These are phyloP conservation scores for Astur gentilis DNA, from an alignment of 2,113 vertebrate genomes.

Conservation along the genomic window DNA sequence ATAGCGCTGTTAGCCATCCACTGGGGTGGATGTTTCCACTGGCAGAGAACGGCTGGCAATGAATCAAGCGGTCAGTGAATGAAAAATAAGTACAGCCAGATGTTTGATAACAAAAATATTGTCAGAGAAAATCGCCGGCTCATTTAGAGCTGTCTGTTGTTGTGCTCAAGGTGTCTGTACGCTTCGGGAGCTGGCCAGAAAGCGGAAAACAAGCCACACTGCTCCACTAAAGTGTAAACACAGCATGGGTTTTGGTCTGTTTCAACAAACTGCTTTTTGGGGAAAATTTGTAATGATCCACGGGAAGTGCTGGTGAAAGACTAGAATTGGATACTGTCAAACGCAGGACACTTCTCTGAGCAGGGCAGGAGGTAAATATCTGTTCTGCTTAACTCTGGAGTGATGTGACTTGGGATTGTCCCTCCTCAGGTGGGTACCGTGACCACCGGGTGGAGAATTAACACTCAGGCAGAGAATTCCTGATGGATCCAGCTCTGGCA, in stretches of 20 bases:
- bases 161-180: not conserved
- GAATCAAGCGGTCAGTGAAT: constrained; percentile 6
- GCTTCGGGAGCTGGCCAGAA: not conserved
- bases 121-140: not conserved
- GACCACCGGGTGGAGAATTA: not conserved
- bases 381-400: not conserved
- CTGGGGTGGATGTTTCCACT: constrained; percentile 1
- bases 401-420: not conserved
- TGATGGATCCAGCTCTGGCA: not conserved
- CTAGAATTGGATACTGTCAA: not conserved
- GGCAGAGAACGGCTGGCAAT: not conserved
- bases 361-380: not conserved
- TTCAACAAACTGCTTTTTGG: not conserved
- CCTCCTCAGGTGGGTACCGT: not conserved
- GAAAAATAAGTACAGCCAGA: constrained; percentile 12
- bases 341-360: not conserved
- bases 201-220: not conserved
- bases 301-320: not conserved
- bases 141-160: not conserved
- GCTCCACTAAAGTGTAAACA: not conserved
- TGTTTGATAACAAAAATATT: constrained; percentile 31
- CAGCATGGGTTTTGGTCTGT: not conserved
- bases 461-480: not conserved
- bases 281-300: not conserved
- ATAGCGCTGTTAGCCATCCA: not conserved